Conservation (phyloP, 1,140 invertebrate genomes). For the Ericerus pela region DNA sequence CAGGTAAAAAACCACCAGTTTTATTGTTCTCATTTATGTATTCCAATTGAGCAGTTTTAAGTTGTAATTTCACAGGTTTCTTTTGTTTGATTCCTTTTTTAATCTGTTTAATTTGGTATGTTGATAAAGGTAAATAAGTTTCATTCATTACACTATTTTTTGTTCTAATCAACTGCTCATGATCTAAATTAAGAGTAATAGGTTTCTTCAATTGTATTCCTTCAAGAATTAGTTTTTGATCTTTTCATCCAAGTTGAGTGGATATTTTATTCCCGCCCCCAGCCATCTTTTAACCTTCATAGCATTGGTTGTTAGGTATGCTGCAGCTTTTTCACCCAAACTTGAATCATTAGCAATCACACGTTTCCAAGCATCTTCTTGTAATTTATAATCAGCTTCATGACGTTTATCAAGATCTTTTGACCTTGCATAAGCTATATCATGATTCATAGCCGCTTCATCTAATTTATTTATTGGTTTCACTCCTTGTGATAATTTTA, state of each 20-base stretch:
- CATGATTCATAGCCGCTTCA: slow-evolving; percentile 31
- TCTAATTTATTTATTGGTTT: slow-evolving; percentile 32
- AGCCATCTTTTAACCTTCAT: slow-evolving; percentile 28
- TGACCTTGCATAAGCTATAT: slow-evolving; percentile 31
- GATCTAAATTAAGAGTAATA: background rate
- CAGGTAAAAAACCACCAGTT: too few relatives aligned
- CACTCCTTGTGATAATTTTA: slow-evolving; percentile 26
- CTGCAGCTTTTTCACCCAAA: slow-evolving; percentile 28
- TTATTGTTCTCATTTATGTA: too few relatives aligned
- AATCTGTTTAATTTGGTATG: background rate
- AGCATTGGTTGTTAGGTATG: slow-evolving; percentile 23
- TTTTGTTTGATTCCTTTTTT: too few relatives aligned
- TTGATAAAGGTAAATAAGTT: background rate
- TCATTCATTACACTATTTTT: background rate
- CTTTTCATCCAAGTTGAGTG: background rate
- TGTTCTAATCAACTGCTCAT: background rate
- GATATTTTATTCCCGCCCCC: slow-evolving; percentile 23
- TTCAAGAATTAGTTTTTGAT: background rate
- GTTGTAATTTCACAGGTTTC: too few relatives aligned
- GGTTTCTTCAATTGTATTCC: background rate
- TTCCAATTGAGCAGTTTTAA: background rate
- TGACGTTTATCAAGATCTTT: too few relatives aligned
- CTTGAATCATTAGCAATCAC: slow-evolving; percentile 29
- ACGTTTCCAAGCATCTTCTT: slow-evolving; percentile 29
- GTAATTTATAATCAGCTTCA: too few relatives aligned